Evolutionary conservation across 2,113 vertebrate species (phyloP).

Genomic region (Pomatorhinus ruficollis): DNA sequence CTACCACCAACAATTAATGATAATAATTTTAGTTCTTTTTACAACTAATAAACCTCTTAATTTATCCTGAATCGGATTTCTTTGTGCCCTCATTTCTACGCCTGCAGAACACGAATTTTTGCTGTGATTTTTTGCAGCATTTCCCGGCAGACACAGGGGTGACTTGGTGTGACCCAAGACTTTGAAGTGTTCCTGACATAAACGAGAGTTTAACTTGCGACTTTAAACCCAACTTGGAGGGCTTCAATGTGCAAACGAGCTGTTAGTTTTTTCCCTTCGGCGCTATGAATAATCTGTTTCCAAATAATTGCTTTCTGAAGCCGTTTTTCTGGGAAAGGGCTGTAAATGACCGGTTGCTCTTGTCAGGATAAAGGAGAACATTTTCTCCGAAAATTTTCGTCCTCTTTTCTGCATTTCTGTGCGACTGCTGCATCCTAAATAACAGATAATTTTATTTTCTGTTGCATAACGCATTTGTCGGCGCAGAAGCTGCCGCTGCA

Average conservation of each 20-base stretch:
- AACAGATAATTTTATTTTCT: neutral
- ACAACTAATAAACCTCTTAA: neutral
- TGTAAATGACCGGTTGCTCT: fast-evolving
- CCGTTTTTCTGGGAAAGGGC: neutral
- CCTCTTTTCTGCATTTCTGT: neutral
- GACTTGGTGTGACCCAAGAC: neutral
- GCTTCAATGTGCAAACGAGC: neutral
- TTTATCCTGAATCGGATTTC: neutral
- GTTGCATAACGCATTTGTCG: fast-evolving
- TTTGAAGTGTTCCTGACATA: neutral
- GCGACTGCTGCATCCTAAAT: fast-evolving
- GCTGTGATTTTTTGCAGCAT: neutral
- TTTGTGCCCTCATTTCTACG: fast-evolving
- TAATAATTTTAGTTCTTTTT: neutral
- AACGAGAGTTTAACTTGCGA: neutral
- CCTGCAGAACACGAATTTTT: neutral
- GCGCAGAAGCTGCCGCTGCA: neutral
- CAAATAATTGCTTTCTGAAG: neutral
- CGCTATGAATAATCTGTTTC: neutral
- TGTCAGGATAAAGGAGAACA: neutral
- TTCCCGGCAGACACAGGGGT: neutral
- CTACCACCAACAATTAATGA: fast-evolving
- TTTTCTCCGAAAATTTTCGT: neutral
- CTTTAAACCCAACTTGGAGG: neutral
- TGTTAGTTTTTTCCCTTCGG: neutral